Conservation (phyloP, 2,113 vertebrate genomes). For the Tachysurus fulvidraco region DNA sequence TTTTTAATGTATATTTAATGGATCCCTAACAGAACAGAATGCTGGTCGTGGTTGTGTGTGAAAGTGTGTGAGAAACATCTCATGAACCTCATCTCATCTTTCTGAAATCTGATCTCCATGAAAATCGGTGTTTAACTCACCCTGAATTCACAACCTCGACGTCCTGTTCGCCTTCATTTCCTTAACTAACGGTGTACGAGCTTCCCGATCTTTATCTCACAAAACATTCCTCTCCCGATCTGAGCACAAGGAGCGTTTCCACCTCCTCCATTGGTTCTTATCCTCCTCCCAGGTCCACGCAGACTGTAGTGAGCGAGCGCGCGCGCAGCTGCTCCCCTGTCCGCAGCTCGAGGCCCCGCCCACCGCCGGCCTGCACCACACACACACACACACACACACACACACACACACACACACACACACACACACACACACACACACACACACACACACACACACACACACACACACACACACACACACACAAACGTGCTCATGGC, state of each 20-base stretch:
- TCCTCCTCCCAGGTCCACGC: slow-evolving; percentile 7
- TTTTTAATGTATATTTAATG: neutral
- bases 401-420: neutral
- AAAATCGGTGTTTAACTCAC: slow-evolving; percentile 12
- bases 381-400: too few species aligned
- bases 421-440: neutral
- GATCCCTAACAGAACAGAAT: neutral
- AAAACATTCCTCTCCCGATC: too few species aligned
- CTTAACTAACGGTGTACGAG: neutral
- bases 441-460: neutral
- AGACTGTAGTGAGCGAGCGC: neutral
- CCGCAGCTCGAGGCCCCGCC: neutral
- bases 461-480: neutral
- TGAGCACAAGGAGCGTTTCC: neutral
- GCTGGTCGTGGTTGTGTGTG: neutral
- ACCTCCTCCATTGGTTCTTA: slow-evolving; percentile 26
- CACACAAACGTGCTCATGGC: neutral
- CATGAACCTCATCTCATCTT: neutral
- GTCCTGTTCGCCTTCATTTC: neutral
- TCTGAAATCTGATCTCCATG: neutral
- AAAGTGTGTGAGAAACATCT: too few species aligned
- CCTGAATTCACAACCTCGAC: neutral
- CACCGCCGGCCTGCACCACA: neutral
- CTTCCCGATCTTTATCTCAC: neutral
- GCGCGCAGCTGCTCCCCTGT: neutral